Base-by-base conservation (phyloP, 23 tunicate genomes). In the Ciona savignyi region DNA sequence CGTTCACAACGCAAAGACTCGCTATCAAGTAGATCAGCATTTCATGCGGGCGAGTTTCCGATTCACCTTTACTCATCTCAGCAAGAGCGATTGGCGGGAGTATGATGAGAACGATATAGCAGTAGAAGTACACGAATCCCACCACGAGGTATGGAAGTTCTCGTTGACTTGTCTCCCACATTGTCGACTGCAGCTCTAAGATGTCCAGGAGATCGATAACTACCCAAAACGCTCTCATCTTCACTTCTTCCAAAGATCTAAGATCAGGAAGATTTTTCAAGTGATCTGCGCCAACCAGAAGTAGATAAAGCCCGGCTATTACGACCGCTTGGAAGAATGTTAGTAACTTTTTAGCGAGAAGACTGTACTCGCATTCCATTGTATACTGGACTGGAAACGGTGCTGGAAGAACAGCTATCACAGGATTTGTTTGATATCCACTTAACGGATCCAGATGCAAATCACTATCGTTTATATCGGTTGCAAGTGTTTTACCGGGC, bases 171-270 rank as follows among this genome's bases (percentile, higher is more conserved):
- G 82, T 51, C 61, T 83, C 97, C 89, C 89, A 83, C 82, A 90
- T 75, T 15, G 79, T 67, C 34, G 89, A 83, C 51, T 90, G 97
- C 24, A 90, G 65, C 19, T 90, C 85, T 25, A 90, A 62, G 63
- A 90, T 27, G 62, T 90, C 97, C n/a, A 83, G 74, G 19, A 90
- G 65, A 63, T 90, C 97, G 9, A 90, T 67, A 15, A 83, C 85
- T n/a, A 90, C 89, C 85, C 89, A 90, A 32, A 83, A 83, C n/a
- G 83, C 82, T 70, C 89, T 49, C 97, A 83, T 83, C 65, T 83
- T 83, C 15, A 90, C 63, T 71, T 90, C 97, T 35, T 90, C 97
- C n/a, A 88, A 80, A 1, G 71, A 70, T 35, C 96, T 62, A 60
- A 88, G 60, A 62, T 66, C 56, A 0, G 89, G 29, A 35, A 79